phyloP scores from a whole-genome alignment of 2,797 vertebrate genomes.

The Galagoides demidoff region DNA sequence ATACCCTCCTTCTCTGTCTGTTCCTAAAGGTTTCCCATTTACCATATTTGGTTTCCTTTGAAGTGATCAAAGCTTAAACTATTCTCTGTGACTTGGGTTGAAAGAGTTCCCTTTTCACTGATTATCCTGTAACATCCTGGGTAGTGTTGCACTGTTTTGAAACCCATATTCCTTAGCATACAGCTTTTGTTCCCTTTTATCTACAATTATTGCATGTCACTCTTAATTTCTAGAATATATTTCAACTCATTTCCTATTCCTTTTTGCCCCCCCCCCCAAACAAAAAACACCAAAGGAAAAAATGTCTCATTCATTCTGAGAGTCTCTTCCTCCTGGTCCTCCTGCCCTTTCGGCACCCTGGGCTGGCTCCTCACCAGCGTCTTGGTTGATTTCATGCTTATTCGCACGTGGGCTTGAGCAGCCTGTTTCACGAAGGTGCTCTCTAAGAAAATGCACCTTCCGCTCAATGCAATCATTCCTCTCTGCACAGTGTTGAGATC shows the following conservation, averaged over 20 bases:
- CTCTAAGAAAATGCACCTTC: not conserved
- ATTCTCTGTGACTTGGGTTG: conserved; percentile 62
- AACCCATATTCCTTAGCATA: conserved; percentile 49
- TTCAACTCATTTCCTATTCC: not conserved
- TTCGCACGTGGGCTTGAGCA: no score
- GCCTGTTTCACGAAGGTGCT: no score
- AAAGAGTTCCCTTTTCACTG: conserved; percentile 40
- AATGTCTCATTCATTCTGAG: not conserved
- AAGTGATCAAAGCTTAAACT: conserved; percentile 71
- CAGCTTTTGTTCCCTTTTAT: conserved; percentile 50
- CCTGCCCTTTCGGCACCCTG: not conserved
- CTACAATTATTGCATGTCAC: conserved; percentile 34
- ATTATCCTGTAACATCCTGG: not conserved
- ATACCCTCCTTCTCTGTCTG: not conserved
- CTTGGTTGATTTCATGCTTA: rapidly evolving
- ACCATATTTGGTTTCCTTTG: conserved; percentile 56
- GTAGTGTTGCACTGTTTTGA: conserved; percentile 6
- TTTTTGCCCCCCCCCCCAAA: not conserved
- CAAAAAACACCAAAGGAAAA: not conserved
- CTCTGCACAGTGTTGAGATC: not conserved
- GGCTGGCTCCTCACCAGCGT: no score
- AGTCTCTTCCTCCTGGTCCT: no score
- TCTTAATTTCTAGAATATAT: not conserved
- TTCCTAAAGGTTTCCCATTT: conserved; percentile 1
- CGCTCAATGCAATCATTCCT: no score